Conservation (phyloP, 2,113 vertebrate species). For the Hypocryptadius cinnamomeus region DNA sequence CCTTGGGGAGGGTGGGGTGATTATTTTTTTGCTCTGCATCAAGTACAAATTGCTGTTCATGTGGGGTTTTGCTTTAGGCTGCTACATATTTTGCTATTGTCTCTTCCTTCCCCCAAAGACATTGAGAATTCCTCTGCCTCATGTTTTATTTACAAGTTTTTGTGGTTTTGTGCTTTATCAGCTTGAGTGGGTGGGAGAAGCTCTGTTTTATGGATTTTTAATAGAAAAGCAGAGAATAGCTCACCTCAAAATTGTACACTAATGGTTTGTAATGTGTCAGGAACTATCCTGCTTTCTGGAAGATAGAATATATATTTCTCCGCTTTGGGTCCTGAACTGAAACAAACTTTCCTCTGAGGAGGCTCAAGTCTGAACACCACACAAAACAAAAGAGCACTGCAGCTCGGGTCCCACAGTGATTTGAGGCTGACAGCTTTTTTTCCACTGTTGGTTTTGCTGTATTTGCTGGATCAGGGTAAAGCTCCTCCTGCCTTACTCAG, state of each 20-base stretch:
- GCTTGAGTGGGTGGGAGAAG: not conserved
- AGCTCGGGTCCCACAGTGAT: not conserved
- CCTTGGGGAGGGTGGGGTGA: not conserved
- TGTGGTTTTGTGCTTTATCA: conserved; percentile 7
- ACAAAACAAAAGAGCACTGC: not conserved
- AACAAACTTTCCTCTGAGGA: not conserved
- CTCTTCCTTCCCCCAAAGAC: not conserved
- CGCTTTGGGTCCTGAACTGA: not conserved
- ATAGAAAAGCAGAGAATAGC: not conserved
- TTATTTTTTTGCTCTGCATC: not conserved
- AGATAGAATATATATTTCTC: not conserved
- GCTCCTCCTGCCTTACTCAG: not conserved
- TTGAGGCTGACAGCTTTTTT: not conserved
- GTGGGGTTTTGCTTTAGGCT: not conserved
- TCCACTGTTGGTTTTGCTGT: not conserved
- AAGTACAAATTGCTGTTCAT: not conserved
- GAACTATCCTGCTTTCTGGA: not conserved
- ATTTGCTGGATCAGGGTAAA: not conserved
- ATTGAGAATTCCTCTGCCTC: not conserved
- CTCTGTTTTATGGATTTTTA: not conserved
- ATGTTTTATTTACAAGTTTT: not conserved
- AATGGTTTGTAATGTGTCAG: not conserved
- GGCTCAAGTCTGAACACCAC: not conserved
- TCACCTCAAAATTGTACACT: not conserved
- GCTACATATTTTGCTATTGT: not conserved